Evolutionary conservation across 2,113 vertebrate species (phyloP).

Genomic region (Odontesthes bonariensis): DNA sequence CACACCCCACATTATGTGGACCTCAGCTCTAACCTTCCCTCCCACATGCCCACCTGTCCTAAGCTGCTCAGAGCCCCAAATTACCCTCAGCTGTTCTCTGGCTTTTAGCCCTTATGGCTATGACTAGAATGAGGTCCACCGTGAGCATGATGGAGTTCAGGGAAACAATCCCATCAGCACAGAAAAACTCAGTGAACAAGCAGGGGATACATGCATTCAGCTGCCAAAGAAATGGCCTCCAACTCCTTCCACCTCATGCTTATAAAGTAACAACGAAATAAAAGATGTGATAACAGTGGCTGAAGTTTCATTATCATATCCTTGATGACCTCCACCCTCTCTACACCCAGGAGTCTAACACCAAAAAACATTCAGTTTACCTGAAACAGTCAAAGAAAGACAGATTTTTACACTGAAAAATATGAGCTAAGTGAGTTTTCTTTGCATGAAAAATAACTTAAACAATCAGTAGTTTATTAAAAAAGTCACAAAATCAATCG

Average conservation of each 20-base stretch:
- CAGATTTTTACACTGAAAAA: too few species aligned
- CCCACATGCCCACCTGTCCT: constrained; percentile 1
- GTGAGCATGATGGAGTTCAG: constrained; percentile 42
- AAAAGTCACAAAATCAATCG: too few species aligned
- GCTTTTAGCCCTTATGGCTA: constrained; percentile 7
- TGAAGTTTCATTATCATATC: too few species aligned
- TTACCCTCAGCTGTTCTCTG: neutral
- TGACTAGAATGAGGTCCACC: constrained; percentile 14
- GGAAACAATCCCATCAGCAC: constrained; percentile 35
- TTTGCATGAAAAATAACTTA: too few species aligned
- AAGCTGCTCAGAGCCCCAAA: constrained; percentile 25
- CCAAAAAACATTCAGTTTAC: too few species aligned
- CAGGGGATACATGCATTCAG: neutral
- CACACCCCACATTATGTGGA: neutral
- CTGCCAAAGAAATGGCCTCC: neutral
- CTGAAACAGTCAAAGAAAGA: too few species aligned
- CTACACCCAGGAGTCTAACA: too few species aligned
- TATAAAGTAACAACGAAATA: too few species aligned
- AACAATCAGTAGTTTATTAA: too few species aligned
- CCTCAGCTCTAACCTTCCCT: neutral
- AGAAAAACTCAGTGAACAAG: neutral
- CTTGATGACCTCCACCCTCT: too few species aligned
- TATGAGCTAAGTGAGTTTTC: too few species aligned
- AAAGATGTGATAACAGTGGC: too few species aligned
- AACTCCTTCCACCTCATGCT: neutral